Base-by-base conservation (phyloP, 30 jellyfish, hydroid and myxozoan species). In the Aurelia sp. region DNA sequence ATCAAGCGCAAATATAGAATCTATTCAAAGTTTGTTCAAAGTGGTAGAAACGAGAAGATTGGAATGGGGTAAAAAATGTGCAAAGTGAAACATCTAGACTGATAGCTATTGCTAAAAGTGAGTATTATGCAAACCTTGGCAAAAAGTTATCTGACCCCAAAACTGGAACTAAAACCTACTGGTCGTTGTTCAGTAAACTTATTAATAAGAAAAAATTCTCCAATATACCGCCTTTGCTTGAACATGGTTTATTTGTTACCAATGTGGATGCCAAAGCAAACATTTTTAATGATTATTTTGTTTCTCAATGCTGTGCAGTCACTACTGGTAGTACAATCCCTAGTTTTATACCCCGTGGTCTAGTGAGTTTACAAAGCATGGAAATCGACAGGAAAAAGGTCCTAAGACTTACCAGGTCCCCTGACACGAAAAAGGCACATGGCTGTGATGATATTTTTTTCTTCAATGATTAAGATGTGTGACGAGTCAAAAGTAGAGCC, bases 381-480 rank as follows among this genome's bases (percentile, higher is more conserved):
- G 78, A 24, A 58, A 77, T 77, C 10, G 30, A 35, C 48, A 27
- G 88, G 88, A 67, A 59, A 30, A 77, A 58, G 84, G 22, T 69
- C 38, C 81, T 27, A 27, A 27, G 33, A 27, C 33, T 27, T 27
- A 27, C 2, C 33, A 27, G 81, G 27, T 16, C 62, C 38, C 81
- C 5, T 13, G 81, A 69, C 5, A 69, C 81, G n/a, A 69, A 69
- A 16, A 69, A 69, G 40, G 81, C 81, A 12, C 81, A 69, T 40
- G 81, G 33, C 33, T 27, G 33, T 27, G 33, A 27, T 27, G 33
- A 27, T 27, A 27, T 27, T 27, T 27, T n/a, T 2, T 27, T 27
- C 33, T 27, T 27, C 33, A 27, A 27, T 27, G 33, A 27, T 27
- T 27, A 27, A 27, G 33, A 27, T 27, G 33, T 27, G 33, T 27